phyloP scores from a whole-genome alignment of 2,797 vertebrate genomes.

The Microhierax caerulescens region DNA sequence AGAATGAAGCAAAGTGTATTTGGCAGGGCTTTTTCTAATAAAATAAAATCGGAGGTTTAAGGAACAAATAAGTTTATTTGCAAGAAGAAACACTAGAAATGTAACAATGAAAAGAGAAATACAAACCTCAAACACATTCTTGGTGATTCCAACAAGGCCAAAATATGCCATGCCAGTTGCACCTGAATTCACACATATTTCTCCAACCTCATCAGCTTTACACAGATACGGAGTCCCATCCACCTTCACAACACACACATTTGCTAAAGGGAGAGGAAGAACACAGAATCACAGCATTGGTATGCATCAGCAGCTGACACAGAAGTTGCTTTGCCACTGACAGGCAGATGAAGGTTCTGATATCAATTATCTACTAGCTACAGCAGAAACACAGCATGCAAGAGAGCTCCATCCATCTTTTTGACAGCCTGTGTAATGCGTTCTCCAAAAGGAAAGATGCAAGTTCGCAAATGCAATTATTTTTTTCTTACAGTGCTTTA shows the following conservation, averaged over 20 bases:
- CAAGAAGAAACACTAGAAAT: not conserved
- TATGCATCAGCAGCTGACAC: not conserved
- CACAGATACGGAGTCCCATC: constrained; percentile 91
- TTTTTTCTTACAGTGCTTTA: not conserved
- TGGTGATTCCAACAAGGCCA: constrained; percentile 93
- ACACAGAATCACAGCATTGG: not conserved
- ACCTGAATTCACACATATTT: constrained; percentile 90
- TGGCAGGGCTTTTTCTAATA: not conserved
- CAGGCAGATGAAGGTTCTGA: not conserved
- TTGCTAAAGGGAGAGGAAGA: constrained; percentile 71
- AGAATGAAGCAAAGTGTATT: not conserved
- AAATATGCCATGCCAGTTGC: constrained; percentile 88
- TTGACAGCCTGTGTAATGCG: not conserved
- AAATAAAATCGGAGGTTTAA: not conserved
- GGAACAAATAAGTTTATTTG: not conserved
- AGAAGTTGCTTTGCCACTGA: not conserved
- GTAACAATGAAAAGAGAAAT: not conserved
- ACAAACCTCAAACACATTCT: constrained; percentile 91
- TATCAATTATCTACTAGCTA: not conserved
- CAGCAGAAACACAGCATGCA: not conserved
- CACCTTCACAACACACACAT: constrained; percentile 88
- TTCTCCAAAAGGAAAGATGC: not conserved
- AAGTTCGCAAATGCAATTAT: not conserved
- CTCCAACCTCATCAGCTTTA: constrained; percentile 92
- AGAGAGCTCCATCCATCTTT: not conserved